Evolutionary conservation across 2,797 vertebrate genomes (phyloP).

Genomic region (Melanotaenia boesemani): DNA sequence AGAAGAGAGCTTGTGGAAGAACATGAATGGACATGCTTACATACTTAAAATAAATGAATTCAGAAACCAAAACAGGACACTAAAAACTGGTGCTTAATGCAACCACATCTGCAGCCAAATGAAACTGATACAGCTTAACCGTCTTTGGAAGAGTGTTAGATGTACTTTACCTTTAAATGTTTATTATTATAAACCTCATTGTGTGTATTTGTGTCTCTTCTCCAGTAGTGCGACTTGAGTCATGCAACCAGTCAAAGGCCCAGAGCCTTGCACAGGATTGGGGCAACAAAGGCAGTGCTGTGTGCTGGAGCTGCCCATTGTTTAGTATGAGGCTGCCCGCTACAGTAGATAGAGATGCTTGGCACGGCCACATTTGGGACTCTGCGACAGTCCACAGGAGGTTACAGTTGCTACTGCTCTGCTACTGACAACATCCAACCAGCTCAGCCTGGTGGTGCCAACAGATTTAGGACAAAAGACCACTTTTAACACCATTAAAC

Average conservation of each 20-base stretch:
- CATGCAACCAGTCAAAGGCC: slow-evolving; percentile 25
- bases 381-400: slow-evolving; percentile 29
- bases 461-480: slow-evolving; percentile 15
- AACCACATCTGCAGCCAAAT: slow-evolving; percentile 6
- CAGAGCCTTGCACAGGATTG: slow-evolving; percentile 40
- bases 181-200: slow-evolving; percentile 2
- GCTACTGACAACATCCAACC: slow-evolving; percentile 18
- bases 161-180: slow-evolving; percentile 16
- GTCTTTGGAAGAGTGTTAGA: background rate
- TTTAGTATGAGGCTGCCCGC: slow-evolving; percentile 62
- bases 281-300: slow-evolving; percentile 63
- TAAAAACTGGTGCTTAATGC: background rate
- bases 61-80: slow-evolving; percentile 30
- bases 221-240: slow-evolving; percentile 27
- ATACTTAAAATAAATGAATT: slow-evolving; percentile 24
- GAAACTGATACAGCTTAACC: background rate
- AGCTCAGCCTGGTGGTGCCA: background rate
- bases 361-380: slow-evolving; percentile 54
- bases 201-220: slow-evolving; percentile 3
- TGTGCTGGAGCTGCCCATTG: slow-evolving; percentile 66
- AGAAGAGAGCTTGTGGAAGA: background rate
- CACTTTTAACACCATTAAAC: slow-evolving; percentile 7
- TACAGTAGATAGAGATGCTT: slow-evolving; percentile 67
- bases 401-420: slow-evolving; percentile 10
- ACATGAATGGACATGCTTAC: slow-evolving; percentile 3